Base-by-base conservation (phyloP, 2,797 vertebrate genomes). In the Holocentrus rufus region DNA sequence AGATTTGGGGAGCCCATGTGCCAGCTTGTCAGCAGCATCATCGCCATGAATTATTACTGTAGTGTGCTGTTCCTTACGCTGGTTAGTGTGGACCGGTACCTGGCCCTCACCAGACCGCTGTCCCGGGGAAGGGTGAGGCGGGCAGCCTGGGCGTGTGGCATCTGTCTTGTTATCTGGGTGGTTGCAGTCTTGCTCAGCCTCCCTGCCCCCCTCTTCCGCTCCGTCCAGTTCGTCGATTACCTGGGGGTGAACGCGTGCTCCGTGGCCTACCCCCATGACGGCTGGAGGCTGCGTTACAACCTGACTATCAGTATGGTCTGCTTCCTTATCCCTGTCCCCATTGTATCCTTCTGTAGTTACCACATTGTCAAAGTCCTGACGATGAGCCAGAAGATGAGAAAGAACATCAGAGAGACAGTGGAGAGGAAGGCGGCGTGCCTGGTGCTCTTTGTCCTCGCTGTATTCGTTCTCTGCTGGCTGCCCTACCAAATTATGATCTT, bases 81-180 rank as follows among this genome's bases (percentile, higher is more conserved):
- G 67, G 95, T 98, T 18, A 97, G 96, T 59, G 84, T 96, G 0
- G 96, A 98, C 86, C 93, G 96, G 67, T 98, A 97, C 78, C 74
- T 96, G 76, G 96, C 92, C 15, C 89, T 98, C 46, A 94, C 95
- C 36, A 95, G 95, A 69, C 95, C 96, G 9, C 90, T 97, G 87
- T 93, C 94, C 18, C 58, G 90, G 22, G 94, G 95, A 25, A 84
- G 91, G 9, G 77, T 90, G 87, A 93, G 96, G n/a, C 76, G 88
- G 2, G 79, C 90, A 0, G 42, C 58, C 52, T 94, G 92, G 70
- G 96, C 96, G 70, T 95, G 93, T 13, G 81, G 89, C 63, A 93
- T 94, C 60, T 95, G 95, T 62, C 80, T 94, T 15, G 8, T 90
- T 2, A 89, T 97, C 75, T 98, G 96, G 96, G 60, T 71, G 0